Evolutionary conservation across 1,140 invertebrate genomes (phyloP), one percentile per base, ranked within the genome.

Genomic region (Venustaconcha ellipsiformis): DNA sequence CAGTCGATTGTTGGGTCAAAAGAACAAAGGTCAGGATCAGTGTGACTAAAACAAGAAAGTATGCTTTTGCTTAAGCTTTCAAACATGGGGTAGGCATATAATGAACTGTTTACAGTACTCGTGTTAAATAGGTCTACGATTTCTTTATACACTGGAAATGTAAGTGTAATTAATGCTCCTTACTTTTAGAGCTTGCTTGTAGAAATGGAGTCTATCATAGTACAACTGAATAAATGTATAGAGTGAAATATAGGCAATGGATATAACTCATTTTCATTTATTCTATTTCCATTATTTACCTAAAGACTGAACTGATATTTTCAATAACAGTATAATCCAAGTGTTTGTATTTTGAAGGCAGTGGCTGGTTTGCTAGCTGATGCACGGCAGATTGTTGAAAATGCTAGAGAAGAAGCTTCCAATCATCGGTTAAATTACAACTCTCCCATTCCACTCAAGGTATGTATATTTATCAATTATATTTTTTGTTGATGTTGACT

Each of bases 341-440:
- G 37, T 48, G 37, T 6, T 78, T 37, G 58, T 65, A 23, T 67
- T 56, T 75, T 85, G 67, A 73, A 91, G 94, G 95, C 95, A 70
- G 94, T 97, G 17, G 95, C 96, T 74, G 98, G 98, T 64, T 91
- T 99, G 26, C 94, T 98, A 76, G 97, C 97, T 13, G 98, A 99
- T 93, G 96, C 96, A 18, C 92, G 96, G 84, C 95, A 96, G 88
- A 93, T 99, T 70, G 96, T 95, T 0, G 96, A 99, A 87, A 95
- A 94, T 65, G 96, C 96, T 11, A 92, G 96, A 78, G 94, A 94
- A 48, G 97, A 99, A 91, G 96, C 97, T n/a, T 92, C 94, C 2
- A 96, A 95, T 87, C 99, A 98, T 89, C 93, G 95, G 84, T 92
- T 93, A 37, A 94, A 97, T 83, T 97, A 97, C 90, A 95, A 96